Evolutionary conservation across 2,888 invertebrate genomes (phyloP), one percentile per base, ranked within the genome.

Genomic region (Deroplatys truncata): DNA sequence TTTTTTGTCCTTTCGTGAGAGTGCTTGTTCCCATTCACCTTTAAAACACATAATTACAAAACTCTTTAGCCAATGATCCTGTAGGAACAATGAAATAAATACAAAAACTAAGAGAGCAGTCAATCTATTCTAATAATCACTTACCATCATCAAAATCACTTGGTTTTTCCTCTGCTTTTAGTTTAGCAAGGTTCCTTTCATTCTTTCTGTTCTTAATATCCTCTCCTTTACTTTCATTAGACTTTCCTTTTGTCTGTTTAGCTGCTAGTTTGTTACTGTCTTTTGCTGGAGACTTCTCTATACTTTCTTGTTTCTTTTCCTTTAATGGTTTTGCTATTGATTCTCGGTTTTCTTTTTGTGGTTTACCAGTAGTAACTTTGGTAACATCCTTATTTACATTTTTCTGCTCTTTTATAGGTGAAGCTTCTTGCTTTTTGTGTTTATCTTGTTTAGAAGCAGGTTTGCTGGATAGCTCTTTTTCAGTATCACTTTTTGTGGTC

Each of bases 1-100:
- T 92, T 97, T 97, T 93, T 97, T 97, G 90, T 97, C 97, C 92
- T 96, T 95, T 93, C 96, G 94, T 92, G 96, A 95, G 90, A 96
- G 94, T 91, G 97, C 96, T 95, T 94, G 94, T 90, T 97, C 96
- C 97, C 97, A 97, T 88, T 96, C 95, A 85, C 94, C 94, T 94
- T 90, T 56, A 92, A 90, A 86, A 72, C 56, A 72, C 56, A 72
- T 20, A 72, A 20, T 20, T 20, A 2, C 56, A 72, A 56, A 56
- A 20, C 2, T 29, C 20, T 84, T 29, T 9, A 10, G 13, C 49
- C 28, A 29, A 89, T 35, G n/a, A 72, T 72, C 25, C 25, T 25
- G 49, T 16, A 7, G 16, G 28, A 16, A 43, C 16, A 35, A 43
- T 31, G 20, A 43, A 43, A 43, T 43, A 43, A 43, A 13, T 35